A percentile compares a stretch with the other conserved stretches of the same genome.
These are phyloP conservation scores for Siniperca knerii DNA, from an alignment of 2,113 vertebrate species.

Conservation along the genomic window DNA sequence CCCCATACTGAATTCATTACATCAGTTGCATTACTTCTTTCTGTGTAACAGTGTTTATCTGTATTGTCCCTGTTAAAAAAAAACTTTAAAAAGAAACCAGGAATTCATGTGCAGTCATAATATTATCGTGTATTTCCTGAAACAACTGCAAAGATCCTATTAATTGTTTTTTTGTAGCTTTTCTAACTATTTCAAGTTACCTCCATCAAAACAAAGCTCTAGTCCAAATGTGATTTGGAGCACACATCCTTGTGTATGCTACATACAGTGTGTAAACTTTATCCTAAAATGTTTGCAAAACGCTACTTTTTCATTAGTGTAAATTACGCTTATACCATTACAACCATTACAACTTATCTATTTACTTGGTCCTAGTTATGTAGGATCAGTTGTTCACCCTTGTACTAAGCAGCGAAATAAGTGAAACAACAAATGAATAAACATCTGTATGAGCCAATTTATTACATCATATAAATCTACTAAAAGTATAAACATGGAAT, in stretches of 20 bases:
- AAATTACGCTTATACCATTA: not conserved
- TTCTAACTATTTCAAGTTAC: not conserved
- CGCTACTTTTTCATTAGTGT: not conserved
- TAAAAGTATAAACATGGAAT: slow-evolving; percentile 79
- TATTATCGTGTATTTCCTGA: not conserved
- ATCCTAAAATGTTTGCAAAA: not conserved
- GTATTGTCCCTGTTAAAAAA: not conserved
- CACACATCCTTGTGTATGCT: not conserved
- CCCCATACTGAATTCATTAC: not conserved
- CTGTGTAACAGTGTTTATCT: not conserved
- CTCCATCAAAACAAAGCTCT: not conserved
- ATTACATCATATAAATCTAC: slow-evolving; percentile 81
- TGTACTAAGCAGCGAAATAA: slow-evolving; percentile 13
- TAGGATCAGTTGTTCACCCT: not conserved
- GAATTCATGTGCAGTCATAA: too few relatives aligned
- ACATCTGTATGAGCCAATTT: slow-evolving; percentile 66
- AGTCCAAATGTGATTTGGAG: not conserved
- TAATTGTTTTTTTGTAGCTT: not conserved
- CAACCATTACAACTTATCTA: not conserved
- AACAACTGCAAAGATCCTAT: not conserved
- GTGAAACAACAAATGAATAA: slow-evolving; percentile 13
- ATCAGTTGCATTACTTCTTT: not conserved
- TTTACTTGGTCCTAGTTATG: not conserved
- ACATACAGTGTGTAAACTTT: not conserved
- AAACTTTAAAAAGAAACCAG: not conserved